These are phyloP conservation scores for Cheirogaleus medius DNA, from an alignment of 2,113 vertebrate genomes.

Conservation along the genomic window DNA sequence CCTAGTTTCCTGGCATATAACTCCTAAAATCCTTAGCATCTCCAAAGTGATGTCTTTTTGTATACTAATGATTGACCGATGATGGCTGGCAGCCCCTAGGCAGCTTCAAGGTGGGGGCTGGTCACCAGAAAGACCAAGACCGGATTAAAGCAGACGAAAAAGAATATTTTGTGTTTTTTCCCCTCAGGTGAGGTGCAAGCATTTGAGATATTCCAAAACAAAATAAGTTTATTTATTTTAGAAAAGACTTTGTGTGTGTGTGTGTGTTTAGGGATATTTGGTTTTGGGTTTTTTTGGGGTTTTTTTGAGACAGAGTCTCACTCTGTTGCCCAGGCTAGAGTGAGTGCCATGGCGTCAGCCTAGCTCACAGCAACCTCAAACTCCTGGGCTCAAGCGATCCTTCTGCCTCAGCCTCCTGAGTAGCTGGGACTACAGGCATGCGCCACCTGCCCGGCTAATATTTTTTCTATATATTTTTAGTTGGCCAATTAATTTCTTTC, in stretches of 20 bases:
- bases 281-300: too few relatives aligned
- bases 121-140: not conserved
- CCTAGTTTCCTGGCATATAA: not conserved
- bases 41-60: not conserved
- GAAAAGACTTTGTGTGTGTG: not conserved
- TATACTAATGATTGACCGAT: not conserved
- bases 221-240: conserved; percentile 29
- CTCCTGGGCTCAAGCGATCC: too few relatives aligned
- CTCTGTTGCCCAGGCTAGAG: too few relatives aligned
- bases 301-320: too few relatives aligned
- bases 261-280: too few relatives aligned
- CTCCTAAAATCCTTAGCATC: not conserved
- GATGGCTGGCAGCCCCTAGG: not conserved
- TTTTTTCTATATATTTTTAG: too few relatives aligned
- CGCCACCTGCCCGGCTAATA: too few relatives aligned
- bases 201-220: not conserved
- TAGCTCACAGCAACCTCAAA: too few relatives aligned
- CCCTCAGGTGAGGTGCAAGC: not conserved
- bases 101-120: not conserved
- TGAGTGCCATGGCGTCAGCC: too few relatives aligned
- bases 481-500: too few relatives aligned
- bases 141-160: not conserved
- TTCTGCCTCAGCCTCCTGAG: too few relatives aligned
- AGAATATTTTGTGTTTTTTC: not conserved
- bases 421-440: too few relatives aligned